These are phyloP conservation scores for Halcyon leucocephala DNA, from an alignment of 2,797 vertebrate species.

Conservation along the genomic window DNA sequence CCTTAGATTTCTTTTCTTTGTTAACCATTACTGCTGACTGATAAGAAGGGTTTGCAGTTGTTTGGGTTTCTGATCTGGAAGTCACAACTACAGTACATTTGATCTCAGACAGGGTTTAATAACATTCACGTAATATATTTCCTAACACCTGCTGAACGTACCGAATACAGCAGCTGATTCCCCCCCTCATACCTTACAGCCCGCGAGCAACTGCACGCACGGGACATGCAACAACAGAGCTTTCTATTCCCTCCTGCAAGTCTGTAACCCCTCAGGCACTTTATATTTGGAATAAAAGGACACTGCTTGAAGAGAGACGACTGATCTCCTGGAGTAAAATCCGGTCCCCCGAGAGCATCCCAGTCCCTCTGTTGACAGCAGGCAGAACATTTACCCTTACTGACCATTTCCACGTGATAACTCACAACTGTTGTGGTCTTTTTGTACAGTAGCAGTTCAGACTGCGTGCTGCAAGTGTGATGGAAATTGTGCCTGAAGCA, in stretches of 20 bases:
- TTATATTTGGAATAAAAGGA: too few species aligned
- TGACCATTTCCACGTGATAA: neutral
- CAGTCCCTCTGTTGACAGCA: neutral
- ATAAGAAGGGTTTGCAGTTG: neutral
- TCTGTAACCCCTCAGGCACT: neutral
- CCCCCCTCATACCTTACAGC: neutral
- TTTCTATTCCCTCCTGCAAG: neutral
- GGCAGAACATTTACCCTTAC: neutral
- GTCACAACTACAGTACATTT: neutral
- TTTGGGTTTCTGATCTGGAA: neutral
- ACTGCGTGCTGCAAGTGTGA: neutral
- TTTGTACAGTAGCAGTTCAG: neutral
- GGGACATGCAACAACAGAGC: neutral
- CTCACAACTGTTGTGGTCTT: neutral
- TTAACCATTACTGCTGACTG: neutral
- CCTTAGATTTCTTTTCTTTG: neutral
- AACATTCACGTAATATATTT: neutral
- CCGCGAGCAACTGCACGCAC: neutral
- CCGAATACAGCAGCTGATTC: neutral
- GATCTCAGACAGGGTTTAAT: neutral
- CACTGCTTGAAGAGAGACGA: fast-evolving
- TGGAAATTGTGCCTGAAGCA: slow-evolving; percentile 19
- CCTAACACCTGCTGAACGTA: neutral
- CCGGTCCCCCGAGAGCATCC: neutral
- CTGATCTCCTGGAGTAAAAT: neutral